These are phyloP conservation scores for Ennomos erosarius DNA, from an alignment of 2,888 invertebrate species.

Conservation along the genomic window DNA sequence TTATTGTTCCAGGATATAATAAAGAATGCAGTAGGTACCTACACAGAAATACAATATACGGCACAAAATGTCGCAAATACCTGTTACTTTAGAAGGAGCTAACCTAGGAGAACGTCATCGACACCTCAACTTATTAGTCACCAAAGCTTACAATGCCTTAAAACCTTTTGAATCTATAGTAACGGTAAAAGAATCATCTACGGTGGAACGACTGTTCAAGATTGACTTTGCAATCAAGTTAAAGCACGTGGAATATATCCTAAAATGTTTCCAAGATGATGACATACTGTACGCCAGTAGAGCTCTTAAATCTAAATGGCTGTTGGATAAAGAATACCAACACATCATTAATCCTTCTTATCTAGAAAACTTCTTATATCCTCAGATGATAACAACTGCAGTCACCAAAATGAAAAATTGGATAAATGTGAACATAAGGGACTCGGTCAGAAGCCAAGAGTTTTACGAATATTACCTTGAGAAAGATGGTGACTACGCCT, in stretches of 20 bases:
- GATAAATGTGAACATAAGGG: slow-evolving; percentile 40
- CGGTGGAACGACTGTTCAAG: slow-evolving; percentile 42
- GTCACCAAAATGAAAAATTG: slow-evolving; percentile 41
- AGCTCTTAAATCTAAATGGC: slow-evolving; percentile 43
- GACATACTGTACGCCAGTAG: slow-evolving; percentile 44
- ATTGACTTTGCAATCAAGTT: slow-evolving; percentile 40
- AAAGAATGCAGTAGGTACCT: no score
- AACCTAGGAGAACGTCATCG: slow-evolving; percentile 50
- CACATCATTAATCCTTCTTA: slow-evolving; percentile 38
- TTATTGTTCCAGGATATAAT: no score
- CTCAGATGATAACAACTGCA: slow-evolving; percentile 40
- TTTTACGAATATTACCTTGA: slow-evolving; percentile 62
- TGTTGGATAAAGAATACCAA: slow-evolving; percentile 32
- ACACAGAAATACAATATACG: background rate
- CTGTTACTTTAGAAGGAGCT: slow-evolving; percentile 23
- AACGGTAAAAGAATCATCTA: slow-evolving; percentile 25
- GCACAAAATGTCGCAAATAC: slow-evolving; percentile 16
- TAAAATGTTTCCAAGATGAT: slow-evolving; percentile 35
- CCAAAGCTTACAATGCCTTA: slow-evolving; percentile 20
- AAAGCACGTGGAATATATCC: slow-evolving; percentile 33
- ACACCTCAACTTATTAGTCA: slow-evolving; percentile 38
- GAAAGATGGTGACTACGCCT: slow-evolving; percentile 47
- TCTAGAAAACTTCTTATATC: slow-evolving; percentile 39
- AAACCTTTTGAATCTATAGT: slow-evolving; percentile 24
- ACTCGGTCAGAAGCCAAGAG: slow-evolving; percentile 50